phyloP scores from a whole-genome alignment of 2,888 invertebrate species.

The Artemia sinica region DNA sequence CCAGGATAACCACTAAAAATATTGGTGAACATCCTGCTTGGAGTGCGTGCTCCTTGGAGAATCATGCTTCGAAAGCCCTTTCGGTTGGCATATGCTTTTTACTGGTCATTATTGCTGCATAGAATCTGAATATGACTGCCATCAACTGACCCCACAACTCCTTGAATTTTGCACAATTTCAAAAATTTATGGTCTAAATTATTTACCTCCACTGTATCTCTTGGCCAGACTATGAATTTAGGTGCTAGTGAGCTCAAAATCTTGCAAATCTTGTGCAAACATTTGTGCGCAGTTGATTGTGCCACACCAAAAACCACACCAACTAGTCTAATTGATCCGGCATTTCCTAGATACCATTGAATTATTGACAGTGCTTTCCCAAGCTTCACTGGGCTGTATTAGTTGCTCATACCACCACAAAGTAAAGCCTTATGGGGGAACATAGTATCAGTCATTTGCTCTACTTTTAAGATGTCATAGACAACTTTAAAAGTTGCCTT shows the following conservation, averaged over 20 bases:
- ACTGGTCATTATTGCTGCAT: background rate
- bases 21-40: background rate
- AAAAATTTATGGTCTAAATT: background rate
- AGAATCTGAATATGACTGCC: background rate
- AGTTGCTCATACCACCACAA: background rate
- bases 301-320: slow-evolving; percentile 3
- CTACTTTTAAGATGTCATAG: background rate
- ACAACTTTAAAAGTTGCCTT: background rate
- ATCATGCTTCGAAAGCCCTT: slow-evolving; percentile 10
- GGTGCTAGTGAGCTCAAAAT: background rate
- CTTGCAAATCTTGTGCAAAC: background rate
- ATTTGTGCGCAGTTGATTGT: background rate
- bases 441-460: background rate
- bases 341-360: slow-evolving; percentile 1
- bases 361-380: background rate
- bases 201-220: background rate
- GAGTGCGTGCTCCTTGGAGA: slow-evolving; percentile 6
- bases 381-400: background rate
- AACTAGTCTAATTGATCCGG: background rate
- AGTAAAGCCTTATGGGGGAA: background rate
- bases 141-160: background rate
- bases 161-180: background rate
- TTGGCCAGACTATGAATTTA: slow-evolving; percentile 8
- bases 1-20: slow-evolving; percentile 17
- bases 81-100: background rate